These are phyloP conservation scores for Danionella cerebrum DNA, from an alignment of 2,113 vertebrate genomes.

Conservation along the genomic window DNA sequence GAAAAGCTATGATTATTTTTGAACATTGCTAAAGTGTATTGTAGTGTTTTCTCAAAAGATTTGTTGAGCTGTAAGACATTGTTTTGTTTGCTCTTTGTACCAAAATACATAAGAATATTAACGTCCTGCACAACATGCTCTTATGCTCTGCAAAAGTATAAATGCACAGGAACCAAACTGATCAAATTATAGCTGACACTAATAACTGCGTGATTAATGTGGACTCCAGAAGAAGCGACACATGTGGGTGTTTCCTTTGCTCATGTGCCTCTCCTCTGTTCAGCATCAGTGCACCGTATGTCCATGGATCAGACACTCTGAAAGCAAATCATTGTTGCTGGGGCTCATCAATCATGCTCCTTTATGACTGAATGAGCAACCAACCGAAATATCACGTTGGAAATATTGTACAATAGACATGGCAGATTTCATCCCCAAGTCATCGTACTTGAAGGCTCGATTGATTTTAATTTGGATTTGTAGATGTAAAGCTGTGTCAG, in stretches of 20 bases:
- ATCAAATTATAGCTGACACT: conserved; percentile 16
- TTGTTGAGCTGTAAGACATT: too few relatives aligned
- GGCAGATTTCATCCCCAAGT: conserved; percentile 3
- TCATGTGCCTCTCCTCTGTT: background rate
- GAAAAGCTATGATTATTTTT: too few relatives aligned
- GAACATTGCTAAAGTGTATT: background rate
- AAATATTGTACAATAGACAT: conserved; percentile 7
- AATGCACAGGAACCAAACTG: background rate
- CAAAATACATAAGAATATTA: background rate
- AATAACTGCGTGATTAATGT: conserved; percentile 21
- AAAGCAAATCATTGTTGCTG: conserved; percentile 16
- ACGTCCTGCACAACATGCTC: background rate
- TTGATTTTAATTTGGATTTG: background rate
- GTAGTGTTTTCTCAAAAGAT: too few relatives aligned
- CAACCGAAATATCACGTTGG: background rate
- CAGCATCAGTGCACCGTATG: background rate
- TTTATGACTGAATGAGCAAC: background rate
- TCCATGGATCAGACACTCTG: background rate
- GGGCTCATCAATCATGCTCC: conserved; percentile 1
- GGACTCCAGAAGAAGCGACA: background rate
- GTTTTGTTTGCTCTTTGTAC: too few relatives aligned
- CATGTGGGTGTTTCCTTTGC: background rate
- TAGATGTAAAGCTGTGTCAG: background rate
- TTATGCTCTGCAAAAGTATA: background rate
- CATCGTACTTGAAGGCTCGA: background rate